Evolutionary conservation across 2,797 vertebrate genomes (phyloP).

Genomic region (Muscicapa comitata): DNA sequence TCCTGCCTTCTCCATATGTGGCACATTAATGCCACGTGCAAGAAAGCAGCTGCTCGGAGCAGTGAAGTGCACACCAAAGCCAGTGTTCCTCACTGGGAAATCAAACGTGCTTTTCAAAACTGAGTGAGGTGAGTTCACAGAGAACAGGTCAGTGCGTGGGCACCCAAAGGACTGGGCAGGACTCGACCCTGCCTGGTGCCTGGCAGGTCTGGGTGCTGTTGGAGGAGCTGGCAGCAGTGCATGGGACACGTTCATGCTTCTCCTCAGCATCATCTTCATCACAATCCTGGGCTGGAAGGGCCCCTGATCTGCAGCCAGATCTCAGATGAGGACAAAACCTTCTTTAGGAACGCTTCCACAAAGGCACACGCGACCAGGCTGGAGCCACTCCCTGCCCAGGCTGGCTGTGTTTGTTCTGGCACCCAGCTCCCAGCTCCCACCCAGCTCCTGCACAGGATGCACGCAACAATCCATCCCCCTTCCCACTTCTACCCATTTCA

Average conservation of each 20-base stretch:
- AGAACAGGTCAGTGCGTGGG: fast-evolving
- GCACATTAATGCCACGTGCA: fast-evolving
- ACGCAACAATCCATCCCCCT: neutral
- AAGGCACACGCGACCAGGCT: fast-evolving
- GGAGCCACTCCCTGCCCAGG: neutral
- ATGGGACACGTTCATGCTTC: fast-evolving
- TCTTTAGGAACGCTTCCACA: fast-evolving
- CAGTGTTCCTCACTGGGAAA: neutral
- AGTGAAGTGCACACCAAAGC: neutral
- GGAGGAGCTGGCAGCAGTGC: fast-evolving
- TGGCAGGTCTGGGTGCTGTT: neutral
- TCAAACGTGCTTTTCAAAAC: neutral
- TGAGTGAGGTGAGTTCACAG: neutral
- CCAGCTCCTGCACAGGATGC: neutral
- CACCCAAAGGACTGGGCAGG: neutral
- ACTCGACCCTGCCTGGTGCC: fast-evolving
- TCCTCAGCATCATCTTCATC: neutral
- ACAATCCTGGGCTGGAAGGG: neutral
- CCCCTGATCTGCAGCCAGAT: neutral
- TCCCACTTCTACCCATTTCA: neutral
- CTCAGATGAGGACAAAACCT: neutral
- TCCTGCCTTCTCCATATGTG: neutral
- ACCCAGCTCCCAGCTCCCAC: neutral
- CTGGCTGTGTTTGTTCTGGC: neutral
- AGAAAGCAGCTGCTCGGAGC: neutral